Evolutionary conservation across 2,113 vertebrate genomes (phyloP).

Genomic region (Brienomyrus brachyistius): DNA sequence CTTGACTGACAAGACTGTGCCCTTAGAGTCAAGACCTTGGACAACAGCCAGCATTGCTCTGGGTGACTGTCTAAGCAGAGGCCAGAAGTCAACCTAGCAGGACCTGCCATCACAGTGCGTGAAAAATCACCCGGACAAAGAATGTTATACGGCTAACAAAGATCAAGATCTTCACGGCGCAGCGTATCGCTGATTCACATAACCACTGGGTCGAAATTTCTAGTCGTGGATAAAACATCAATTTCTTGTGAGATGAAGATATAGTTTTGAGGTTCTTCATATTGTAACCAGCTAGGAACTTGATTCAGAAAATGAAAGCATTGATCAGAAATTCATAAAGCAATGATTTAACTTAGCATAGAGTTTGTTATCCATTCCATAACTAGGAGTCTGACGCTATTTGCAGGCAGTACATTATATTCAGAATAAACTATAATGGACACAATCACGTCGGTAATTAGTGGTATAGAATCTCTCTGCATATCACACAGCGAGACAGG

Average conservation of each 20-base stretch:
- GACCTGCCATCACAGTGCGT: neutral
- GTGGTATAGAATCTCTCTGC: neutral
- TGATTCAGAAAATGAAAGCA: neutral
- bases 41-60: neutral
- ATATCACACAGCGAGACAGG: neutral
- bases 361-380: neutral
- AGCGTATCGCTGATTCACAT: neutral
- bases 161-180: neutral
- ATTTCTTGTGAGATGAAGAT: neutral
- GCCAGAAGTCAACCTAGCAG: neutral
- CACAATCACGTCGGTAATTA: neutral
- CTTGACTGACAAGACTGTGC: neutral
- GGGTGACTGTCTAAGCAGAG: neutral
- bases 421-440: neutral
- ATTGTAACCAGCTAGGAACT: neutral
- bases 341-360: neutral
- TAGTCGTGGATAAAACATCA: neutral
- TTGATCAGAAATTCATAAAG: neutral
- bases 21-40: conserved; percentile 11
- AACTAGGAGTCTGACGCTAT: neutral
- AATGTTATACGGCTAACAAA: neutral
- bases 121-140: neutral
- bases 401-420: neutral
- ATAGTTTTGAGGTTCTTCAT: neutral
- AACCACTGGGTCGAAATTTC: neutral